Evolutionary conservation across 2,113 vertebrate genomes (phyloP).

Genomic region (Carassius auratus): DNA sequence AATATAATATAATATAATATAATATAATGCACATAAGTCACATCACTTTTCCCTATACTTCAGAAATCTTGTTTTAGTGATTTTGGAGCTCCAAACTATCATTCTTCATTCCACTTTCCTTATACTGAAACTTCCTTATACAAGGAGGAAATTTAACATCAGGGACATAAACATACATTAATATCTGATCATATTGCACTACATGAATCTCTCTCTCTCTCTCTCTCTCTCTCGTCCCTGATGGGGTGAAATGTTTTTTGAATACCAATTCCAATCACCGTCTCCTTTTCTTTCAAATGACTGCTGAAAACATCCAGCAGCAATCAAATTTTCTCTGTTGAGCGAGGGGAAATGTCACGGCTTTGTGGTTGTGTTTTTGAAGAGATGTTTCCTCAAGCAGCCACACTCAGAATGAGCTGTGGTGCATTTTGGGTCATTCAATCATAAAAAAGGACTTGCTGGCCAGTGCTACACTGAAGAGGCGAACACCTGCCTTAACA

Average conservation of each 20-base stretch:
- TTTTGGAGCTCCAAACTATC: too few relatives aligned
- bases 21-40: too few relatives aligned
- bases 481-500: not conserved
- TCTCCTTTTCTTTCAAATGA: conserved; percentile 10
- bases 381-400: not conserved
- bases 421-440: conserved; percentile 19
- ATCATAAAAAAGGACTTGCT: not conserved
- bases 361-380: conserved; percentile 16
- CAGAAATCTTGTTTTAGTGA: too few relatives aligned
- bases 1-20: too few relatives aligned
- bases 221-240: not conserved
- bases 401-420: not conserved
- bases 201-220: not conserved
- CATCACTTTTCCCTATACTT: too few relatives aligned
- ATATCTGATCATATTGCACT: not conserved
- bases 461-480: not conserved
- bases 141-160: too few relatives aligned
- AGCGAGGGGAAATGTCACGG: conserved; percentile 13
- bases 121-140: too few relatives aligned
- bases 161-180: too few relatives aligned
- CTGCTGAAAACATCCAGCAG: conserved; percentile 22
- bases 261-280: conserved; percentile 1
- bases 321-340: conserved; percentile 32
- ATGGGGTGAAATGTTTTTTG: conserved; percentile 10
- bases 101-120: too few relatives aligned